Evolutionary conservation across 1,140 invertebrate genomes (phyloP).

Genomic region (Pectinophora gossypiella): DNA sequence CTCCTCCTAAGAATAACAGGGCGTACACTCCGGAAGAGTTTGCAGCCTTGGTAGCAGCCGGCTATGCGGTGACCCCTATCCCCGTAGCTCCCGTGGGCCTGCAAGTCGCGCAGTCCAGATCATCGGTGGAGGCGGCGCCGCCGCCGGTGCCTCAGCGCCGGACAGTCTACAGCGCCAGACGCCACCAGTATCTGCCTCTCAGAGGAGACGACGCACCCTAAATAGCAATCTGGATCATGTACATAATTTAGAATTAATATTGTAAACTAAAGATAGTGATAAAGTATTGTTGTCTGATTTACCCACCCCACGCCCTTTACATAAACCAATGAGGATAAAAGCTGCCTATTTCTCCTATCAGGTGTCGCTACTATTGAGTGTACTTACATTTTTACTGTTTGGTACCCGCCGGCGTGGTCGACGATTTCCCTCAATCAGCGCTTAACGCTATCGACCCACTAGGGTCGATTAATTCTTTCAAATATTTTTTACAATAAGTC

Average conservation of each 20-base stretch:
- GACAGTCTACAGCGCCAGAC: conserved; percentile 35
- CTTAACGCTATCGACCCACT: too few species aligned
- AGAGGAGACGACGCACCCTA: conserved; percentile 63
- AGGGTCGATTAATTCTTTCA: too few species aligned
- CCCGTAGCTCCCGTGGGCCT: conserved; percentile 51
- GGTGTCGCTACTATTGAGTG: too few species aligned
- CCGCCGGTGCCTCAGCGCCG: conserved; percentile 34
- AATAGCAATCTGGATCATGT: conserved; percentile 29
- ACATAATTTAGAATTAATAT: conserved; percentile 49
- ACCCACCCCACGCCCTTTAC: too few species aligned
- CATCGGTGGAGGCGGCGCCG: conserved; percentile 34
- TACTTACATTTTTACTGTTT: too few species aligned
- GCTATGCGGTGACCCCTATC: conserved; percentile 71
- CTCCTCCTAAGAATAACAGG: conserved; percentile 70
- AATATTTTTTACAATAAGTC: too few species aligned
- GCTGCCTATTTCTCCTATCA: too few species aligned
- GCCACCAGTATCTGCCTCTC: conserved; percentile 55
- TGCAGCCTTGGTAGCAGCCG: conserved; percentile 64
- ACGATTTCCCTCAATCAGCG: too few species aligned
- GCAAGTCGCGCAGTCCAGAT: conserved; percentile 49
- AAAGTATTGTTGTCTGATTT: conserved; percentile 3
- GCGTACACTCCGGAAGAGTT: conserved; percentile 73
- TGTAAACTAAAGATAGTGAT: conserved; percentile 43
- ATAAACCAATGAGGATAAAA: too few species aligned
- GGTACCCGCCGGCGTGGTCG: too few species aligned